phyloP scores from a whole-genome alignment of 2,888 invertebrate genomes.

The Perithous albicinctus region DNA sequence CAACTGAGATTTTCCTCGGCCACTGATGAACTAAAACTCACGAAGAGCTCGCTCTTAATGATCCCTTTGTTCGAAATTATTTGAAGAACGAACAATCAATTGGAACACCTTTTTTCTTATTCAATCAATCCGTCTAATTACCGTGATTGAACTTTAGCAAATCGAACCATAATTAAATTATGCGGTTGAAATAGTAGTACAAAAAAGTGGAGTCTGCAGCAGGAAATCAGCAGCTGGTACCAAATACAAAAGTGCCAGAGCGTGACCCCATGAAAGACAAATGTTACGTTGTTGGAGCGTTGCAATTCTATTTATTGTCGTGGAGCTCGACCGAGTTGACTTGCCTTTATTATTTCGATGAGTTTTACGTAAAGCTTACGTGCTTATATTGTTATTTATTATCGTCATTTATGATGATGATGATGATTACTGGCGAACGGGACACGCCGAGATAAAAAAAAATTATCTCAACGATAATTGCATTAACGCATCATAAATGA shows the following conservation, averaged over 20 bases:
- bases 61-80: background rate
- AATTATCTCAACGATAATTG: constrained; percentile 37
- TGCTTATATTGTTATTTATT: constrained; percentile 72
- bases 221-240: constrained; percentile 54
- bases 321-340: constrained; percentile 67
- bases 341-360: constrained; percentile 61
- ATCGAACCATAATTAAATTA: background rate
- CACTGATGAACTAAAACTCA: background rate
- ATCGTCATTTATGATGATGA: constrained; percentile 57
- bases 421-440: constrained; percentile 68
- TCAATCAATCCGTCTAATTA: background rate
- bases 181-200: background rate
- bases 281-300: constrained; percentile 76
- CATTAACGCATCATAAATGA: constrained; percentile 50
- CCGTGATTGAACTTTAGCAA: background rate
- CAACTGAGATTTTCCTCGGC: background rate
- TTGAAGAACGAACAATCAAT: background rate
- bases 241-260: constrained; percentile 65
- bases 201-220: constrained; percentile 4
- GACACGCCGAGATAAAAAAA: constrained; percentile 67
- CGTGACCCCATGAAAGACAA: constrained; percentile 73
- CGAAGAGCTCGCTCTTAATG: background rate
- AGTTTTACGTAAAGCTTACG: constrained; percentile 63
- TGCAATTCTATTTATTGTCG: constrained; percentile 74
- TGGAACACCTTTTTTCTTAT: background rate